These are phyloP conservation scores for Alligator sinensis DNA, from an alignment of 2,113 vertebrate species.

Conservation along the genomic window DNA sequence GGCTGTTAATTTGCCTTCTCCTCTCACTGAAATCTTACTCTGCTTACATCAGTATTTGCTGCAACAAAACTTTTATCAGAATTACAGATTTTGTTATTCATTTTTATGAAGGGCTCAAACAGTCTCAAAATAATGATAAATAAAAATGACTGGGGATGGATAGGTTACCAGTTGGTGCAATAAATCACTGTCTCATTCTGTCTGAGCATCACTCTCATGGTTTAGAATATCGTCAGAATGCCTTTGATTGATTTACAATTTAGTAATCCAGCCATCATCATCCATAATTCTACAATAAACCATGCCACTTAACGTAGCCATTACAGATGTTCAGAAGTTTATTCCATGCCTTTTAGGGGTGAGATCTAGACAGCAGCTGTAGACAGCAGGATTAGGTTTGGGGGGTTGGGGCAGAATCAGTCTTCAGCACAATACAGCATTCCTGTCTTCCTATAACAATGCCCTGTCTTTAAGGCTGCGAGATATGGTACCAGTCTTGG, in stretches of 20 bases:
- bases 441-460: background rate
- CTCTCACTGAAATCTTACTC: background rate
- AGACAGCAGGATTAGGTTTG: slow-evolving; percentile 21
- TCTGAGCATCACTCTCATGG: slow-evolving; percentile 21
- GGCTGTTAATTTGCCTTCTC: background rate
- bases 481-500: background rate
- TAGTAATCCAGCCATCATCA: slow-evolving; percentile 54
- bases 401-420: background rate
- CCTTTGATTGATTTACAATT: slow-evolving; percentile 66
- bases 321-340: slow-evolving; percentile 59
- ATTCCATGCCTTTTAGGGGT: slow-evolving; percentile 44
- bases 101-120: slow-evolving; percentile 55
- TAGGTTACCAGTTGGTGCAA: slow-evolving; percentile 52
- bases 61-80: slow-evolving; percentile 21
- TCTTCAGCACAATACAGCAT: background rate
- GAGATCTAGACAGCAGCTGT: slow-evolving; percentile 52
- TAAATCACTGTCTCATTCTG: slow-evolving; percentile 56
- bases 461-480: background rate
- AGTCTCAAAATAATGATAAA: slow-evolving; percentile 53
- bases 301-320: slow-evolving; percentile 51
- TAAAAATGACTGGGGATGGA: slow-evolving; percentile 47
- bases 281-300: slow-evolving; percentile 63
- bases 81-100: background rate
- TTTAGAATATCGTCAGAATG: slow-evolving; percentile 42
- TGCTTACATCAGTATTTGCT: background rate